A percentile compares a stretch with the other conserved stretches of the same genome.
Conservation (phyloP, 2,888 invertebrate genomes). For the Drosophila prolongata region DNA sequence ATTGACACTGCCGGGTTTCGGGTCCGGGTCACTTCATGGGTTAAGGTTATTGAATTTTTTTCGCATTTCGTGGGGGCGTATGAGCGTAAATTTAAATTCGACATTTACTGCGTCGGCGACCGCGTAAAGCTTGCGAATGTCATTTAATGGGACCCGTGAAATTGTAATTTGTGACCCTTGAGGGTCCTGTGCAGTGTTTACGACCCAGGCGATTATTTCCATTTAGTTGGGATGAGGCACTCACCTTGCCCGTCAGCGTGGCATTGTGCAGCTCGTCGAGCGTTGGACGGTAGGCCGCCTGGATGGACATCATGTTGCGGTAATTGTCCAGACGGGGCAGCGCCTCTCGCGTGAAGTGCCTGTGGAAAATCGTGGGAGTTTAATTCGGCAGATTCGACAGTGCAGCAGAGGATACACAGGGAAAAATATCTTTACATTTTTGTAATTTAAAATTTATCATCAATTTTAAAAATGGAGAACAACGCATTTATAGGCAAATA, state of each 20-base stretch:
- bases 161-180: conserved; percentile 44
- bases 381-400: conserved; percentile 7
- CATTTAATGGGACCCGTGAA: conserved; percentile 43
- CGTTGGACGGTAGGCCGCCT: conserved; percentile 94
- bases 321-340: conserved; percentile 95
- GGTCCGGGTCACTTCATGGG: conserved; percentile 19
- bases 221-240: conserved; percentile 67
- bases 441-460: neutral
- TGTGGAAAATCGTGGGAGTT: conserved; percentile 68
- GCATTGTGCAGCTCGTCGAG: conserved; percentile 95
- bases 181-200: conserved; percentile 24
- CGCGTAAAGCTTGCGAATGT: conserved; percentile 37
- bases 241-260: conserved; percentile 91
- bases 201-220: conserved; percentile 33
- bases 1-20: conserved; percentile 18
- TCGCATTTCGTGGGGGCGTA: neutral
- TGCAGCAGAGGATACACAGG: conserved; percentile 5
- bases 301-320: conserved; percentile 94
- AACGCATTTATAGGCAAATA: too few species aligned
- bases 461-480: neutral
- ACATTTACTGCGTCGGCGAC: conserved; percentile 11
- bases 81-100: conserved; percentile 45
- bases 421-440: neutral
- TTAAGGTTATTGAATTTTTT: conserved; percentile 25
- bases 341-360: conserved; percentile 94